Base-by-base conservation (phyloP, 2,888 invertebrate species). In the Scrobipalpa atriplicella region DNA sequence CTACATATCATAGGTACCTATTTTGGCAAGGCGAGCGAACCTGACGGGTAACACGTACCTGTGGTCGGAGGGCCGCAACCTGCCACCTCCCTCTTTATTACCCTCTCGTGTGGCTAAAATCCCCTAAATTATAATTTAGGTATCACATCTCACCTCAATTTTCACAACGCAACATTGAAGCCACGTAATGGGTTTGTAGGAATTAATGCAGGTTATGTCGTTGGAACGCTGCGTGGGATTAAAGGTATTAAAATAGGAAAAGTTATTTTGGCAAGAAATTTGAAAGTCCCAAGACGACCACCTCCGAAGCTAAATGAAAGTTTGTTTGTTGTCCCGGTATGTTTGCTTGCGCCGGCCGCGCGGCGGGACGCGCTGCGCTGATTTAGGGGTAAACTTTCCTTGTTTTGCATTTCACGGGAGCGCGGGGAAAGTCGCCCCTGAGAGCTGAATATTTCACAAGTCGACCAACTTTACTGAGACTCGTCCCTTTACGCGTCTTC, bases 401-500 rank as follows among this genome's bases (percentile, higher is more conserved):
- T 90, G 88, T 90, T 91, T 91, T 86, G 87, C 85, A 91, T 90
- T 90, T 86, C 84, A 86, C 82, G 80, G 84, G 76, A 79, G 83
- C 79, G 75, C 79, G 79, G 83, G 85, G 86, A 86, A 86, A 85
- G 85, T 86, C 86, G 79, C 89, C 87, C 88, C 77, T 71, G 87
- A 86, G 88, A 87, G 86, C 86, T 89, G 85, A 90, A 91, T 90
- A 89, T 90, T 89, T 89, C 83, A 88, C 80, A 84, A 86, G 84
- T 78, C 81, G 29, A 66, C 82, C 80, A 87, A 87, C 82, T 87
- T 86, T 71, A 73, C 81, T 83, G 79, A 87, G 84, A 80, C 83
- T 79, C 78, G 82, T 84, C 84, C 84, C 84, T 87, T 88, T 86
- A 85, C 81, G 78, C 72, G 79, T 80, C 79, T 84, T 80, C 78